These are phyloP conservation scores for Zenarchopterus dispar DNA, from an alignment of 2,797 vertebrate genomes.

Conservation along the genomic window DNA sequence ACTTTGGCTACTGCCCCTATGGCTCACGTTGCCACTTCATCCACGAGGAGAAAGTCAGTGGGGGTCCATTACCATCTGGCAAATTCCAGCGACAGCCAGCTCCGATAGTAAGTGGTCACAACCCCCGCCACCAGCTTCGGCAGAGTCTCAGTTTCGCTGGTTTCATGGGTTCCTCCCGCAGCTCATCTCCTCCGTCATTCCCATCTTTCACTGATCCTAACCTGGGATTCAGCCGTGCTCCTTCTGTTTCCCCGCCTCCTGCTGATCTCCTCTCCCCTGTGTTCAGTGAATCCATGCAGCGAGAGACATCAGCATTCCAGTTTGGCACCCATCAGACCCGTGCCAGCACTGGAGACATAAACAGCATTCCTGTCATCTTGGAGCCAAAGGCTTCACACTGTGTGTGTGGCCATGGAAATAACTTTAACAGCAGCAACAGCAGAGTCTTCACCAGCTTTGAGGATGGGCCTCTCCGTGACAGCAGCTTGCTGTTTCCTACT, in stretches of 20 bases:
- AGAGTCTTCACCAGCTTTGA: conserved; percentile 52
- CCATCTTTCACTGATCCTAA: conserved; percentile 76
- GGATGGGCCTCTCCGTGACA: conserved; percentile 54
- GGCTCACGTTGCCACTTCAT: conserved; percentile 93
- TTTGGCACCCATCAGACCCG: conserved; percentile 69
- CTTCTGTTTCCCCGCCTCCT: conserved; percentile 85
- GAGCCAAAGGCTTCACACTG: conserved; percentile 80
- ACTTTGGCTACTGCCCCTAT: conserved; percentile 92
- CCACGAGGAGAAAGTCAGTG: conserved; percentile 82
- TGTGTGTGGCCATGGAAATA: conserved; percentile 81
- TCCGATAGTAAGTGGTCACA: conserved; percentile 22
- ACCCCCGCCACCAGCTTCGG: conserved; percentile 81
- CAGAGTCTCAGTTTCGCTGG: conserved; percentile 91
- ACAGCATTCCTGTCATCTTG: conserved; percentile 72
- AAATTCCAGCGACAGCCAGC: conserved; percentile 64
- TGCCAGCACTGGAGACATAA: conserved; percentile 73
- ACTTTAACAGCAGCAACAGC: conserved; percentile 62
- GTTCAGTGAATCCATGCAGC: conserved; percentile 66
- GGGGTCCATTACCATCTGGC: conserved; percentile 20
- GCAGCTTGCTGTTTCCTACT: conserved; percentile 32
- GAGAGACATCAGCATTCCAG: conserved; percentile 68
- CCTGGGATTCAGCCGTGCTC: conserved; percentile 81
- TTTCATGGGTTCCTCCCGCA: conserved; percentile 78
- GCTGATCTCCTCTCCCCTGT: conserved; percentile 79
- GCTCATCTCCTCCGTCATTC: conserved; percentile 80